Evolutionary conservation across 2,113 vertebrate genomes (phyloP).

Genomic region (Gnathonemus longibarbis): DNA sequence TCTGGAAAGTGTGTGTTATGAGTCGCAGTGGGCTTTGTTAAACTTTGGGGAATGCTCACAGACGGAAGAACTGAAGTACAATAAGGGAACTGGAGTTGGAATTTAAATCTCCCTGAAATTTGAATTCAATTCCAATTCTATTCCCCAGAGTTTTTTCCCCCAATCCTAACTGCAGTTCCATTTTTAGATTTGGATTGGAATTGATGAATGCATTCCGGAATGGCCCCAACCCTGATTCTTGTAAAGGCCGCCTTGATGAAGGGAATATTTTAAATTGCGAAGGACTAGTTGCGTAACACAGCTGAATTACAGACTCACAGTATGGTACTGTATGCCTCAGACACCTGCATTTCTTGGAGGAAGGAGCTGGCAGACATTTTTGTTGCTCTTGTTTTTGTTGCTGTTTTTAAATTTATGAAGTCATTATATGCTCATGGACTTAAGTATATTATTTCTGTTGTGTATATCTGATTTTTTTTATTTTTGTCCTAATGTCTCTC

Average conservation of each 20-base stretch:
- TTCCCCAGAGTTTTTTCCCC: too few species aligned
- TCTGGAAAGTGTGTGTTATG: background rate
- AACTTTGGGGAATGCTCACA: background rate
- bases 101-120: too few species aligned
- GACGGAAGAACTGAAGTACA: background rate
- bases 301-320: background rate
- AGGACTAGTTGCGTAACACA: slow-evolving; percentile 17
- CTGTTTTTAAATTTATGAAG: background rate
- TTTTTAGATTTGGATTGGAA: too few species aligned
- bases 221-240: background rate
- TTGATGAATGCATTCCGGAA: too few species aligned
- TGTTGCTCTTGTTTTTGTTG: background rate
- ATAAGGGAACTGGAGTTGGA: too few species aligned
- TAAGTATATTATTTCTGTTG: background rate
- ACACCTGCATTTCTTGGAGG: background rate
- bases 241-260: background rate
- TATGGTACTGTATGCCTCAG: background rate
- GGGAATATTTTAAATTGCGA: background rate
- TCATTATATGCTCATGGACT: background rate
- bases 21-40: background rate
- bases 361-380: background rate
- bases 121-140: too few species aligned
- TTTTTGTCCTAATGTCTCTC: slow-evolving; percentile 9
- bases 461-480: background rate
- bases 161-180: too few species aligned